These are phyloP conservation scores for Osmoderma eremita DNA, from an alignment of 2,888 invertebrate species.

Conservation along the genomic window DNA sequence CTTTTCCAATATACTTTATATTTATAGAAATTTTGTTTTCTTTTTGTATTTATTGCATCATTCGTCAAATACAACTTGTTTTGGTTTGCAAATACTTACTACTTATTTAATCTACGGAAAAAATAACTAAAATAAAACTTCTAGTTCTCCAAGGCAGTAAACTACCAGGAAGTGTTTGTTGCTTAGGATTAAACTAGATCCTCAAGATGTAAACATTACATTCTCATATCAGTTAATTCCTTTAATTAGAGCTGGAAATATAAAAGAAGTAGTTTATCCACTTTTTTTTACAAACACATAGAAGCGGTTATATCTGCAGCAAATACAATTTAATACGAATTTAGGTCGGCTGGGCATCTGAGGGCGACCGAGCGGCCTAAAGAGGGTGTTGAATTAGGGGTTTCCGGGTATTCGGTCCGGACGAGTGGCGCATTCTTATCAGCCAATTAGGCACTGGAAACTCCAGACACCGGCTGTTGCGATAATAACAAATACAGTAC, in stretches of 20 bases:
- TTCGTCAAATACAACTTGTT: too few species aligned
- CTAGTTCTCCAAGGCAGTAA: too few species aligned
- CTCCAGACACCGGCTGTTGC: constrained; percentile 47
- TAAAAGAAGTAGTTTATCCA: constrained; percentile 44
- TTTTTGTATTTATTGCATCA: too few species aligned
- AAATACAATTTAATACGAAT: constrained; percentile 43
- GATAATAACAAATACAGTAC: constrained; percentile 43
- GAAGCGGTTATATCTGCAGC: constrained; percentile 35
- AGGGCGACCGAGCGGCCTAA: constrained; percentile 39
- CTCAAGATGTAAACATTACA: too few species aligned
- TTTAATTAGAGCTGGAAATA: constrained; percentile 4
- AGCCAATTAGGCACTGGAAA: constrained; percentile 60
- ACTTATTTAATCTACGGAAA: too few species aligned
- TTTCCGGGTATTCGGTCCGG: constrained; percentile 53
- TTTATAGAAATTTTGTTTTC: too few species aligned
- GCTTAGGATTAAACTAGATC: too few species aligned
- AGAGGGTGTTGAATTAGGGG: constrained; percentile 53
- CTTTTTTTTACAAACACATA: constrained; percentile 46
- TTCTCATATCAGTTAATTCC: too few species aligned
- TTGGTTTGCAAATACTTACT: too few species aligned
- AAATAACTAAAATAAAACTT: too few species aligned
- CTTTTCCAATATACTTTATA: too few species aligned
- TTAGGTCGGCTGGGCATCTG: constrained; percentile 39
- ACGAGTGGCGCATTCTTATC: constrained; percentile 60
- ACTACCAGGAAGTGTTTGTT: too few species aligned